phyloP scores from a whole-genome alignment of 2,888 invertebrate species.

The Mythimna albipuncta region DNA sequence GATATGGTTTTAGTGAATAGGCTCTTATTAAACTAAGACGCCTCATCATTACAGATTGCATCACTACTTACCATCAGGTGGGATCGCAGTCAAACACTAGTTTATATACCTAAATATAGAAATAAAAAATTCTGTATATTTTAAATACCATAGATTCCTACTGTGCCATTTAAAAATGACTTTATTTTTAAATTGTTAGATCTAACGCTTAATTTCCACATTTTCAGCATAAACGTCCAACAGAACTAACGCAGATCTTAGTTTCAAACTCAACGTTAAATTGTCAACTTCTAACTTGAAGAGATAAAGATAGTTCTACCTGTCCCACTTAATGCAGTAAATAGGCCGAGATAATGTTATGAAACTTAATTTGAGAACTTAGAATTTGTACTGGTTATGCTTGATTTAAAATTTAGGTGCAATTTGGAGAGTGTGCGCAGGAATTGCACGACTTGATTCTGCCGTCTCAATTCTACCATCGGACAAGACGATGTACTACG shows the following conservation, averaged over 20 bases:
- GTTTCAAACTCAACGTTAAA: conserved; percentile 39
- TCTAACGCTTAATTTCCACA: neutral
- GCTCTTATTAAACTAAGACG: too few relatives aligned
- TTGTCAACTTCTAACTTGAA: conserved; percentile 43
- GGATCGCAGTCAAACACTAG: too few relatives aligned
- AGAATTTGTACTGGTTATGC: conserved; percentile 19
- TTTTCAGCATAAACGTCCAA: conserved; percentile 15
- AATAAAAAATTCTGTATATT: too few relatives aligned
- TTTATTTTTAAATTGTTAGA: neutral
- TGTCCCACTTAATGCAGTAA: conserved; percentile 50
- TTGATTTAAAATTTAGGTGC: conserved; percentile 17
- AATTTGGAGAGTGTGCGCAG: too few relatives aligned
- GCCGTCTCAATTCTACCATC: too few relatives aligned
- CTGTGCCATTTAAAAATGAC: neutral
- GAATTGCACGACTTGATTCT: too few relatives aligned
- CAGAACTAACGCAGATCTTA: conserved; percentile 25
- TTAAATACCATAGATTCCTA: neutral
- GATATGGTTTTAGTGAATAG: too few relatives aligned
- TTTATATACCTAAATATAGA: too few relatives aligned
- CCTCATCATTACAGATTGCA: too few relatives aligned
- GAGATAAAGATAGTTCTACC: conserved; percentile 54
- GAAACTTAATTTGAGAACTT: conserved; percentile 44
- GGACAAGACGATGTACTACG: too few relatives aligned
- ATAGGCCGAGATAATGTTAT: conserved; percentile 52
- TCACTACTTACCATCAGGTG: too few relatives aligned